Conservation (phyloP, 2,797 vertebrate genomes). For the Sebastes matsubarae region DNA sequence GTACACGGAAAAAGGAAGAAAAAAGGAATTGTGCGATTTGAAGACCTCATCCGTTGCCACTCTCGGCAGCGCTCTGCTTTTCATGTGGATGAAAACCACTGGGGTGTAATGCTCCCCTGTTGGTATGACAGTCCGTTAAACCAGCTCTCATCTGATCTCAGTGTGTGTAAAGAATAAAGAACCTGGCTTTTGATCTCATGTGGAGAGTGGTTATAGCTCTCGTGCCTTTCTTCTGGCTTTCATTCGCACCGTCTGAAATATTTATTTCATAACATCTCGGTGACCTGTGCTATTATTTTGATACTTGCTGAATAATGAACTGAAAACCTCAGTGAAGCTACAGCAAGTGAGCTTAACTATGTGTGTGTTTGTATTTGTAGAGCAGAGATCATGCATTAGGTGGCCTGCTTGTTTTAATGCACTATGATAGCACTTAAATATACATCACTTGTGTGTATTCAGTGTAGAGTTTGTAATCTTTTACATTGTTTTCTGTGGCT, state of each 20-base stretch:
- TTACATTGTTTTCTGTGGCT: background rate
- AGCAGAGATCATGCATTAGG: background rate
- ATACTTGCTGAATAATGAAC: slow-evolving; percentile 16
- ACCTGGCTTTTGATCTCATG: slow-evolving; percentile 48
- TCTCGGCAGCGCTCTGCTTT: slow-evolving; percentile 48
- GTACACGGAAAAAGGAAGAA: slow-evolving; percentile 9
- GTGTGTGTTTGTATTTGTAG: background rate
- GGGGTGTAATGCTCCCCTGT: slow-evolving; percentile 49
- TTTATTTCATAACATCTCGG: slow-evolving; percentile 28
- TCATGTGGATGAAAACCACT: slow-evolving; percentile 57
- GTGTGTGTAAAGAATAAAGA: slow-evolving; percentile 53
- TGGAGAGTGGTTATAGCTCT: slow-evolving; percentile 37
- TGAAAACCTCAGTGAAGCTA: background rate
- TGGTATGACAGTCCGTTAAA: slow-evolving; percentile 59
- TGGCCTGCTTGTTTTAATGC: background rate
- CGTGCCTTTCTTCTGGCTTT: slow-evolving; percentile 42
- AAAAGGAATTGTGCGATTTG: slow-evolving; percentile 29
- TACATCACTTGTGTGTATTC: background rate
- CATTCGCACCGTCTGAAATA: slow-evolving; percentile 48
- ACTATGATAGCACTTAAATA: background rate
- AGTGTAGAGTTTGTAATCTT: background rate
- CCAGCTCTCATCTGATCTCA: slow-evolving; percentile 57
- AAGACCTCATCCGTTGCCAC: slow-evolving; percentile 42
- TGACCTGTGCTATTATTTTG: slow-evolving; percentile 38
- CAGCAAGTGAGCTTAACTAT: background rate